Evolutionary conservation across 2,113 vertebrate species (phyloP).

Genomic region (Danionella cerebrum): DNA sequence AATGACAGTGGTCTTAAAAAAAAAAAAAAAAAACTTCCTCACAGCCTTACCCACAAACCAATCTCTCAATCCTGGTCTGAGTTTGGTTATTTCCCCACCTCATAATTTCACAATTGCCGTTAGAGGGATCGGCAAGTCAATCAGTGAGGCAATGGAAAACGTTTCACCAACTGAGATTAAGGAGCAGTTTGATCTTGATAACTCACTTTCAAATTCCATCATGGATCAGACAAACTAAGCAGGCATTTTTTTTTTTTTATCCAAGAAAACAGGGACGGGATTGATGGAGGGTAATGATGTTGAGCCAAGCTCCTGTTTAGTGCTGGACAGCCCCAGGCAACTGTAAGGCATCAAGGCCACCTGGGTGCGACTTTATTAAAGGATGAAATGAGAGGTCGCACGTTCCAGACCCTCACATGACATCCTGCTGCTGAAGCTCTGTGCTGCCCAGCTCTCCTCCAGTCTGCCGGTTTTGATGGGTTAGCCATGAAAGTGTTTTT

Average conservation of each 20-base stretch:
- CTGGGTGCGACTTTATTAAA: constrained; percentile 77
- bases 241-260: not conserved
- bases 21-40: constrained; percentile 6
- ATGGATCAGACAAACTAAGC: constrained; percentile 34
- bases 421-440: constrained; percentile 61
- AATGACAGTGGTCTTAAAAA: constrained; percentile 17
- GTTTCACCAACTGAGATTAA: constrained; percentile 52
- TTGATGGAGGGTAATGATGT: constrained; percentile 37
- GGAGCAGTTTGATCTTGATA: constrained; percentile 46
- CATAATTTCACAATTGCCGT: constrained; percentile 53
- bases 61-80: constrained; percentile 7
- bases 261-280: constrained; percentile 20
- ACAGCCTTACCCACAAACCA: constrained; percentile 25
- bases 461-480: constrained; percentile 53
- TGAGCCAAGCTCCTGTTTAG: constrained; percentile 57
- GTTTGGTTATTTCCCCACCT: constrained; percentile 29
- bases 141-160: constrained; percentile 48
- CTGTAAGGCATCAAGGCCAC: constrained; percentile 69
- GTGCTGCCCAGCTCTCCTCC: constrained; percentile 18
- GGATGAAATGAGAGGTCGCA: constrained; percentile 74
- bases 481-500: constrained; percentile 69
- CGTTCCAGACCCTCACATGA: constrained; percentile 61
- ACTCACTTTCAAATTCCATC: constrained; percentile 34
- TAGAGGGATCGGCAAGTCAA: constrained; percentile 27
- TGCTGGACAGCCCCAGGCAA: constrained; percentile 57